Evolutionary conservation across 2,797 vertebrate genomes (phyloP).

Genomic region (Lepus oiostolus): DNA sequence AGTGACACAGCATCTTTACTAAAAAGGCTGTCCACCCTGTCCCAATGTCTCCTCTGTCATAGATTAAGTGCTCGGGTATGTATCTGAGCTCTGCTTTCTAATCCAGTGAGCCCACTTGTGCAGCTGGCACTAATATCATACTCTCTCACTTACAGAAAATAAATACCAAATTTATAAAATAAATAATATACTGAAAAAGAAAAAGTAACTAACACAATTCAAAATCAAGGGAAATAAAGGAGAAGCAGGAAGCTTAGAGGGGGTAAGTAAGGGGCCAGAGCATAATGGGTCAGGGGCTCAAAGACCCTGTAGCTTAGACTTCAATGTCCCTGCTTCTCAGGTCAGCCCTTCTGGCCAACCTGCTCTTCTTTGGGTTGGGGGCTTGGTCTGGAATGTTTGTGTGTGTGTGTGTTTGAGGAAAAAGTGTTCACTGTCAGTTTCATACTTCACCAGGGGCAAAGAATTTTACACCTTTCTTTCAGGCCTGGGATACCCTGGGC

Average conservation of each 20-base stretch:
- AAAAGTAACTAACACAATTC: neutral
- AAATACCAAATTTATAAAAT: neutral
- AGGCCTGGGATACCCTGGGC: neutral
- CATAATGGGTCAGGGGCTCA: neutral
- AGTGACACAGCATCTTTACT: accelerated
- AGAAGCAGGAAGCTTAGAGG: neutral
- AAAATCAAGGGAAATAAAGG: neutral
- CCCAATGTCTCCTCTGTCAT: neutral
- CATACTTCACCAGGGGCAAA: neutral
- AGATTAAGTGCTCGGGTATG: neutral
- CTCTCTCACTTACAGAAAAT: neutral
- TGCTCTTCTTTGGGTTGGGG: neutral
- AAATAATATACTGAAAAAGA: neutral
- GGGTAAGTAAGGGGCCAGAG: neutral
- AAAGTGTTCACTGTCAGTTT: neutral
- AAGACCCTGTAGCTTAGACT: neutral
- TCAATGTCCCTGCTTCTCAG: neutral
- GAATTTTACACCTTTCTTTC: neutral
- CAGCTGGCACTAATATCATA: neutral
- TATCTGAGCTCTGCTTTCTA: neutral
- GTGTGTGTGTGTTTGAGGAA: neutral
- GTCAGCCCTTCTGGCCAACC: neutral
- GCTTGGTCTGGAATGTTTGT: neutral
- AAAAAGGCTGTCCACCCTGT: neutral
- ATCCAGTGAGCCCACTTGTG: accelerated